phyloP scores from a whole-genome alignment of 2,113 vertebrate species.

The Suricata suricatta region DNA sequence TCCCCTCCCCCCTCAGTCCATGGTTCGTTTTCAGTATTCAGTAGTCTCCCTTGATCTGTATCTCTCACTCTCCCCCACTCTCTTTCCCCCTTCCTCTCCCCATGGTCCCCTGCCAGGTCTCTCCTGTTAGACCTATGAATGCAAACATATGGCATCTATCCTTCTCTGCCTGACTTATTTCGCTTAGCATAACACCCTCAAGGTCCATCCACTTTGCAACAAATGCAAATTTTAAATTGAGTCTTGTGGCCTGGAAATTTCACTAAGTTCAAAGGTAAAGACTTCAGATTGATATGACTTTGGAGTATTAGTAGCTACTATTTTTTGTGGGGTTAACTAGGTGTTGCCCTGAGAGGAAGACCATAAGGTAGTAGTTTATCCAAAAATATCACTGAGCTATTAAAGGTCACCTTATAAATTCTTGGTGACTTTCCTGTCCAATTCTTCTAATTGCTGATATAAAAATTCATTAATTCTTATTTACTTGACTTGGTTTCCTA shows the following conservation, averaged over 20 bases:
- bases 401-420: not conserved
- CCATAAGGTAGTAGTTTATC: not conserved
- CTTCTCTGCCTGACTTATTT: too few species aligned
- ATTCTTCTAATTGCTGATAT: not conserved
- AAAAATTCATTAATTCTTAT: not conserved
- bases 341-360: not conserved
- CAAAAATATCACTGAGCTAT: not conserved
- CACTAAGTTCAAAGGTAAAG: not conserved
- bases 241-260: constrained; percentile 12
- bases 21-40: too few species aligned
- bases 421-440: not conserved
- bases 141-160: too few species aligned
- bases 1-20: too few species aligned
- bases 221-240: not conserved
- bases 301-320: not conserved
- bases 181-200: too few species aligned
- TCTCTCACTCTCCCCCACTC: too few species aligned
- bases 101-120: too few species aligned
- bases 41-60: too few species aligned
- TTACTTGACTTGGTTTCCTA: not conserved
- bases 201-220: too few species aligned
- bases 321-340: not conserved
- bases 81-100: too few species aligned
- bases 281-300: not conserved
- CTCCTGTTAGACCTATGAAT: too few species aligned